These are phyloP conservation scores for Lepidurus packardi DNA, from an alignment of 1,140 invertebrate genomes.

Conservation along the genomic window DNA sequence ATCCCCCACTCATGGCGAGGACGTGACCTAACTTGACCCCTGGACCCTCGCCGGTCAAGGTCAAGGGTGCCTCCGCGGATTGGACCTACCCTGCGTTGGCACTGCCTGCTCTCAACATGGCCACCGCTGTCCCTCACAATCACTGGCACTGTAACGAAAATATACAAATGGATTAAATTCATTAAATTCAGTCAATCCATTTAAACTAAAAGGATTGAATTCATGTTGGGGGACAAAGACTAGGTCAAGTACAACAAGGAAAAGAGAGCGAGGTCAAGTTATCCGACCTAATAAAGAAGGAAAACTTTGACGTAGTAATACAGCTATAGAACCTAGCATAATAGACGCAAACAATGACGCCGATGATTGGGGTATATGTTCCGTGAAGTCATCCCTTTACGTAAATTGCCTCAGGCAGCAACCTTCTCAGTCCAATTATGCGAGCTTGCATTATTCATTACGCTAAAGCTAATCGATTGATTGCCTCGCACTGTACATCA, in stretches of 20 bases:
- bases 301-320: no score
- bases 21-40: slow-evolving; percentile 11
- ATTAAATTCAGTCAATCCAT: no score
- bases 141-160: background rate
- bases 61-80: slow-evolving; percentile 19
- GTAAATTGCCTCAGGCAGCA: background rate
- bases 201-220: no score
- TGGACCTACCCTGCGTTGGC: slow-evolving; percentile 14
- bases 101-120: slow-evolving; percentile 21
- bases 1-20: slow-evolving; percentile 28
- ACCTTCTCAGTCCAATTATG: background rate
- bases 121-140: background rate
- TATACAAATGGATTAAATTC: no score
- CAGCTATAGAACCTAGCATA: no score
- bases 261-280: no score
- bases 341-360: background rate
- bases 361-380: background rate
- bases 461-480: slow-evolving; percentile 6
- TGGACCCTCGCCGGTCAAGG: slow-evolving; percentile 10
- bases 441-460: background rate
- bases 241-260: no score
- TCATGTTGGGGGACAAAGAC: no score
- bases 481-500: background rate
- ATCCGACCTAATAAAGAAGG: no score
- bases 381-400: background rate